A percentile compares a stretch with the other conserved stretches of the same genome.
These are phyloP conservation scores for Papilio demoleus DNA, from an alignment of 2,888 invertebrate species.

Conservation along the genomic window DNA sequence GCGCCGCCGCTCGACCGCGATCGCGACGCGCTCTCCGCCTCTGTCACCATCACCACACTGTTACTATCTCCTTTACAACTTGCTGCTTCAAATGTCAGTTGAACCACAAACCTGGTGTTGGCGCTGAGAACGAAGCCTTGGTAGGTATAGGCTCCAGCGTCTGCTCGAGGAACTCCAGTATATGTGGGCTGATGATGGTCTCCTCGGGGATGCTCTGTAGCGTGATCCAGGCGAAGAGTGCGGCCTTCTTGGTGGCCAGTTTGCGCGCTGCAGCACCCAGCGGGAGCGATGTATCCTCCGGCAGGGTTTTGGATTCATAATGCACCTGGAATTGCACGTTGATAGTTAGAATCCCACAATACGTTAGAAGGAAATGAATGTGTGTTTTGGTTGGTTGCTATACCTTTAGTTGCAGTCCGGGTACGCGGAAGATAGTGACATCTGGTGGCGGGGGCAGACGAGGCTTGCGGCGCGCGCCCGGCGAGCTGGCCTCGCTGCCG, in stretches of 20 bases:
- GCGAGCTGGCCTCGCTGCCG: constrained; percentile 56
- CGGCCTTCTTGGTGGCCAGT: constrained; percentile 91
- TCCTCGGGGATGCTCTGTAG: constrained; percentile 98
- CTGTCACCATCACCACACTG: constrained; percentile 56
- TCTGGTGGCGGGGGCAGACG: constrained; percentile 85
- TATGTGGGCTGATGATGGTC: constrained; percentile 98
- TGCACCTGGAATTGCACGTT: constrained; percentile 82
- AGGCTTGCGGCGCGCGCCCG: constrained; percentile 55
- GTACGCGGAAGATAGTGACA: constrained; percentile 94
- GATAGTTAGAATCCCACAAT: background rate
- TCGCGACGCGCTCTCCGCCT: constrained; percentile 61
- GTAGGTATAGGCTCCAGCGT: constrained; percentile 97
- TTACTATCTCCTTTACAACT: background rate
- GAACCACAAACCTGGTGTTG: constrained; percentile 62
- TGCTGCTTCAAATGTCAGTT: background rate
- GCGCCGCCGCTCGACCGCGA: constrained; percentile 60
- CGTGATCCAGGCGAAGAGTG: constrained; percentile 97
- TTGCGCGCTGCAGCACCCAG: constrained; percentile 66
- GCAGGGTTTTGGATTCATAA: constrained; percentile 90
- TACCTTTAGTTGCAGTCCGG: constrained; percentile 94
- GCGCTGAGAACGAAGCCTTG: constrained; percentile 77
- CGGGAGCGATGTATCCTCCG: constrained; percentile 78
- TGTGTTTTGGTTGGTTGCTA: background rate
- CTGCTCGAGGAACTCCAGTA: constrained; percentile 98
- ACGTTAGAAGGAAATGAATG: background rate